phyloP scores from a whole-genome alignment of 2,797 vertebrate genomes.

The Meriones psammophilus region DNA sequence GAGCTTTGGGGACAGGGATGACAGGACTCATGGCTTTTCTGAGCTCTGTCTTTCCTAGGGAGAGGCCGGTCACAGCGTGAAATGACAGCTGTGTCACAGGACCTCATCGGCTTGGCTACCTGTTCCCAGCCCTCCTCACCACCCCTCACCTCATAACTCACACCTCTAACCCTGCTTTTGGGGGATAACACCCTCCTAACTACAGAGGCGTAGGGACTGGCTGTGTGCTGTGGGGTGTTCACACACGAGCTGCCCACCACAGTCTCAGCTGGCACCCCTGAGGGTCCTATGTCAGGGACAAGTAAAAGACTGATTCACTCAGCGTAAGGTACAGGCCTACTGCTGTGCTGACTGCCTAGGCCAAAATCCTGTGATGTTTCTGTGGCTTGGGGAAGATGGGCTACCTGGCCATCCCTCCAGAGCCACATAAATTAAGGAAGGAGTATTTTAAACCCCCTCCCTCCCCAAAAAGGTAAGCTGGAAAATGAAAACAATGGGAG shows the following conservation, averaged over 20 bases:
- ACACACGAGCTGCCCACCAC: not conserved
- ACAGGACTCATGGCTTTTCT: not conserved
- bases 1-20: not conserved
- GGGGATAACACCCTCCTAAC: not conserved
- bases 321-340: not conserved
- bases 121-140: not conserved
- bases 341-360: not conserved
- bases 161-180: not conserved
- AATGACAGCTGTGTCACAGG: not conserved
- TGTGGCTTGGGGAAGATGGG: not conserved
- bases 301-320: not conserved
- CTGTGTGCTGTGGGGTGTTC: not conserved
- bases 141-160: not conserved
- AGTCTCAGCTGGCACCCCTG: not conserved
- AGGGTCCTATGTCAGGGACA: not conserved
- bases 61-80: not conserved
- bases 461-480: too few relatives aligned
- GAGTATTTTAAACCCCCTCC: not conserved
- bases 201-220: not conserved
- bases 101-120: not conserved
- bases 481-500: not conserved
- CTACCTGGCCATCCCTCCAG: not conserved
- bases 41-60: not conserved
- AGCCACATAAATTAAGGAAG: not conserved
- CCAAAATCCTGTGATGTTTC: not conserved